Percentiles rank a stretch among this genome's conserved stretches.
Evolutionary conservation across 1,140 invertebrate genomes (phyloP).

Genomic region (Drosophila ambigua): DNA sequence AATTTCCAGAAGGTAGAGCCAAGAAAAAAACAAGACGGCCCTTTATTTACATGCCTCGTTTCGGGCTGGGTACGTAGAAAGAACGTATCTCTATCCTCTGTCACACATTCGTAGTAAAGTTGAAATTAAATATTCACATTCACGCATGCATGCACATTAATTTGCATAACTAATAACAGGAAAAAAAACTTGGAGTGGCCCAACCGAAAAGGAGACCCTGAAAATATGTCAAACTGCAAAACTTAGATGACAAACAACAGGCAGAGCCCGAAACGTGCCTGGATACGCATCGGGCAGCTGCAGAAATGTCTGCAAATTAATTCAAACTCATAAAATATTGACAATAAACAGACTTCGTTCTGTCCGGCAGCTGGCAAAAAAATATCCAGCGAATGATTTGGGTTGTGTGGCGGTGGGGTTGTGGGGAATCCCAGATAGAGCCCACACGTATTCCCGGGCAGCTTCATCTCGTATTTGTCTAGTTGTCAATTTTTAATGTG

Average conservation of each 20-base stretch:
- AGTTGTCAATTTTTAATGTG: constrained; percentile 78
- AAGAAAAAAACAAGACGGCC: not conserved
- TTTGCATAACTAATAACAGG: constrained; percentile 77
- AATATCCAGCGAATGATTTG: constrained; percentile 23
- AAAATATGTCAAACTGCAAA: constrained; percentile 73
- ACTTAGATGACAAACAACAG: constrained; percentile 62
- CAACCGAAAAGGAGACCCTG: constrained; percentile 26
- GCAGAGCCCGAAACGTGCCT: constrained; percentile 25
- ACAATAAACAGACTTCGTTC: constrained; percentile 52
- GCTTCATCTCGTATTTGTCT: constrained; percentile 59
- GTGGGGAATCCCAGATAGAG: constrained; percentile 16
- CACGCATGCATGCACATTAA: constrained; percentile 77
- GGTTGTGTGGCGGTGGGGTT: no score
- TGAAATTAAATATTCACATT: constrained; percentile 70
- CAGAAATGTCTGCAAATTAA: constrained; percentile 76
- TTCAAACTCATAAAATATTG: constrained; percentile 81
- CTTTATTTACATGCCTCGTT: constrained; percentile 21
- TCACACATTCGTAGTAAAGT: constrained; percentile 23
- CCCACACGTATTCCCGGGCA: constrained; percentile 60
- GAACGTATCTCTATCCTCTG: constrained; percentile 16
- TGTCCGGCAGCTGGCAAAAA: constrained; percentile 7
- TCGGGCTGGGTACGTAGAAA: constrained; percentile 16
- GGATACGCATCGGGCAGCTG: constrained; percentile 53
- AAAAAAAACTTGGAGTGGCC: constrained; percentile 51
- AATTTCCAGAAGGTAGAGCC: constrained; percentile 11